Evolutionary conservation across 2,797 vertebrate genomes (phyloP), one percentile per base, ranked within the genome.

Genomic region (Amblyraja radiata): DNA sequence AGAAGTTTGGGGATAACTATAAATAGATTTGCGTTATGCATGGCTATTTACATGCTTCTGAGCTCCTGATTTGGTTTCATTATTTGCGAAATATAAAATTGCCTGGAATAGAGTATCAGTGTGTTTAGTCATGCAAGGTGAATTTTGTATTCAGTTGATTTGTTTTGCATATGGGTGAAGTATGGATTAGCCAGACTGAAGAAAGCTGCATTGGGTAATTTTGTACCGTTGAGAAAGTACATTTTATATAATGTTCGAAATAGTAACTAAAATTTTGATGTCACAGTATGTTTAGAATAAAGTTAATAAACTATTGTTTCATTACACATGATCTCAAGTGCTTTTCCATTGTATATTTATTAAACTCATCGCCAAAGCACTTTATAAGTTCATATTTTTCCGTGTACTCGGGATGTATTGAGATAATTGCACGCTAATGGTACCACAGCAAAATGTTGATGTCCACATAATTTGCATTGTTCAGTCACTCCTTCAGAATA

Each of bases 401-500:
- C 21, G 0, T 0, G 10, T 8, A 7, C n/a, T 11, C 4, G 10
- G n/a, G 16, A 65, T 68, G 5, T 18, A 68, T 68, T 88, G 2
- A 46, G 83, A 6, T 1, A 68, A 88, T 58, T 23, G 23, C 46
- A 58, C 5, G 11, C 23, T 25, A 25, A 83, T 18, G n/a, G 2
- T 18, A 9, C 14, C 32, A 14, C 11, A 78, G 13, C 32, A 8
- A 68, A 13, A 86, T 65, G 16, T 83, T 65, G 63, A 86, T 61
- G 6, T 58, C 4, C 4, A 16, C 28, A 21, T 61, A 16, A 80
- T 14, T 13, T 84, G n/a, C 32, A 63, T 68, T 88, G 14, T 63
- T 88, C 16, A 88, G 63, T 88, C 84, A 88, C 84, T 88, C 84
- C 83, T 36, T 63, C 61, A 86, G 61, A 88, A 65, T 88, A 21